Base-by-base conservation (phyloP, 2,888 invertebrate species). In the Ligdia adustata region DNA sequence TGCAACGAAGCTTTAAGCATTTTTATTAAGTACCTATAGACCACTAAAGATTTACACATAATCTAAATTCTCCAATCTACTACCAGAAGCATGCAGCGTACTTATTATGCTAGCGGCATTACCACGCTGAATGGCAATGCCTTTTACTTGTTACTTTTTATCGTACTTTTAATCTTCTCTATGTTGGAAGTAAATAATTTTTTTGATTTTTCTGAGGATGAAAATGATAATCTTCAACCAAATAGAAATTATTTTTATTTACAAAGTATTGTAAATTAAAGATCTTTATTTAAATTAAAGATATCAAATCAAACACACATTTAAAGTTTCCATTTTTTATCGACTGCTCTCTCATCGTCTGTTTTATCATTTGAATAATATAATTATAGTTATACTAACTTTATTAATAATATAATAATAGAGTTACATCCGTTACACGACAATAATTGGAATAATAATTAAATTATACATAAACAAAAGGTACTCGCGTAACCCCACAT, bases 401-500 rank as follows among this genome's bases (percentile, higher is more conserved):
- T 27, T 28, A 16, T 11, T 41, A 20, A 29, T 14, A 26, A 45
- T 33, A 28, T 29, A 16, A 35, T 34, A 18, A 39, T 33, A 15
- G 11, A 45, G 14, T 34, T 48, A 52, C 9, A 48, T 54, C 31
- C 43, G 40, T 42, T 55, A 67, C 52, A 63, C 38, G 49, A 60
- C 57, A 61, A 57, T 54, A 4, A 22, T 53, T 50, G 66, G 60
- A 53, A 63, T 70, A 64, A 70, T 66, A 62, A 64, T 60, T 69
- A 57, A 72, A 64, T 67, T 60, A 69, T 62, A 64, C 41, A 65
- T 66, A 69, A 73, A 72, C 71, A 73, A 84, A 86, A 90, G 90
- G 90, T 90, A 90, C 90, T 83, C 83, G 84, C 83, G 85, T 84
- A 88, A 89, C 87, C 85, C 85, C 82, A 86, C 75, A 68, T 79